Conservation (phyloP, 1,140 invertebrate genomes). For the Anoplophora glabripennis region DNA sequence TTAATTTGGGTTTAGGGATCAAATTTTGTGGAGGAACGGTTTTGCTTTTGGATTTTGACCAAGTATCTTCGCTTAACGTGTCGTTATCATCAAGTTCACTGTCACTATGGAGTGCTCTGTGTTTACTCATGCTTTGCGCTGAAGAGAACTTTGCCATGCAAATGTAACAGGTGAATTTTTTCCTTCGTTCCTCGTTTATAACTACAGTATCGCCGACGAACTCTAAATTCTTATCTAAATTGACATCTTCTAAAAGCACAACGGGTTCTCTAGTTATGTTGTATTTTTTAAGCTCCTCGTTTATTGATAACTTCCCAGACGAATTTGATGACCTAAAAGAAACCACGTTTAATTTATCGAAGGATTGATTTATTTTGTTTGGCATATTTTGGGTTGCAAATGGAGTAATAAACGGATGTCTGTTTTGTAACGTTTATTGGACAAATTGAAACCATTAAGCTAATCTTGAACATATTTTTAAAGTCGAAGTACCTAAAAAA, state of each 20-base stretch:
- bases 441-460: too few relatives aligned
- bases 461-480: too few relatives aligned
- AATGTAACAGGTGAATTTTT: constrained; percentile 27
- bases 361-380: too few relatives aligned
- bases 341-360: too few relatives aligned
- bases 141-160: constrained; percentile 28
- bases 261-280: neutral
- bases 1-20: too few relatives aligned
- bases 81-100: constrained; percentile 6
- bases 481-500: too few relatives aligned
- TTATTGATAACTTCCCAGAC: neutral
- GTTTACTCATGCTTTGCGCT: constrained; percentile 12
- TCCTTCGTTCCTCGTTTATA: constrained; percentile 1
- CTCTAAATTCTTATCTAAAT: neutral
- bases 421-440: too few relatives aligned
- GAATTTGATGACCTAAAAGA: too few relatives aligned
- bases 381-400: too few relatives aligned
- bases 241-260: constrained; percentile 2
- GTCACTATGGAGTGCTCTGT: constrained; percentile 20
- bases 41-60: neutral
- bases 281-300: neutral
- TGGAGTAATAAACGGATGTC: too few relatives aligned
- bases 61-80: neutral
- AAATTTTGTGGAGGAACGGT: neutral
- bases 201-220: neutral